These are phyloP conservation scores for Amphibalanus amphitrite DNA, from an alignment of 1,140 invertebrate genomes.

Conservation along the genomic window DNA sequence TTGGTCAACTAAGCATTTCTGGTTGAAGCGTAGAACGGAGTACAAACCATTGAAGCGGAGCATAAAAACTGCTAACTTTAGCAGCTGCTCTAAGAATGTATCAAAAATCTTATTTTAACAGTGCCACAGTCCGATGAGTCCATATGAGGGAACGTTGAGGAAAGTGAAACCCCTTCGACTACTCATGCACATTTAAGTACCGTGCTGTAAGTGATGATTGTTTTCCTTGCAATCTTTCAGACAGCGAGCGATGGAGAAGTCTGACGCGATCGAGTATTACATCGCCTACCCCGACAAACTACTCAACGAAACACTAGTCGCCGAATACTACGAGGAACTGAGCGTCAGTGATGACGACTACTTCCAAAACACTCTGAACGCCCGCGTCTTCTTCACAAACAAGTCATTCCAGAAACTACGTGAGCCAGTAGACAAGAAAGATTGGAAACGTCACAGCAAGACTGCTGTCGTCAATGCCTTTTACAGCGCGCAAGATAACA, in stretches of 20 bases:
- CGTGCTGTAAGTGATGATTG: too few species aligned
- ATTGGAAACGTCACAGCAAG: constrained; percentile 31
- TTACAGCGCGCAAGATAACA: background rate
- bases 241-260: background rate
- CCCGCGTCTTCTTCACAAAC: constrained; percentile 49
- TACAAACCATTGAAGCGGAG: too few species aligned
- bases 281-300: background rate
- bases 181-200: too few species aligned
- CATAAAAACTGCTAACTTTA: too few species aligned
- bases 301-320: background rate
- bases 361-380: constrained; percentile 67
- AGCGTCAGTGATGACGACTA: constrained; percentile 51
- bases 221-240: background rate
- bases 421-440: constrained; percentile 29
- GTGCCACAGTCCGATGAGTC: too few species aligned
- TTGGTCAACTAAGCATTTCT: too few species aligned
- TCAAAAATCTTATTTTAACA: too few species aligned
- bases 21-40: too few species aligned
- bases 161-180: too few species aligned
- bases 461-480: constrained; percentile 12
- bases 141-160: too few species aligned
- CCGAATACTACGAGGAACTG: constrained; percentile 24
- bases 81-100: too few species aligned
- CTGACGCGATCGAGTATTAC: background rate
- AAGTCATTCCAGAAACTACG: background rate